Percentiles rank a stretch among this genome's conserved stretches.
phyloP scores from a whole-genome alignment of 2,888 invertebrate genomes.

The Plusia festucae region DNA sequence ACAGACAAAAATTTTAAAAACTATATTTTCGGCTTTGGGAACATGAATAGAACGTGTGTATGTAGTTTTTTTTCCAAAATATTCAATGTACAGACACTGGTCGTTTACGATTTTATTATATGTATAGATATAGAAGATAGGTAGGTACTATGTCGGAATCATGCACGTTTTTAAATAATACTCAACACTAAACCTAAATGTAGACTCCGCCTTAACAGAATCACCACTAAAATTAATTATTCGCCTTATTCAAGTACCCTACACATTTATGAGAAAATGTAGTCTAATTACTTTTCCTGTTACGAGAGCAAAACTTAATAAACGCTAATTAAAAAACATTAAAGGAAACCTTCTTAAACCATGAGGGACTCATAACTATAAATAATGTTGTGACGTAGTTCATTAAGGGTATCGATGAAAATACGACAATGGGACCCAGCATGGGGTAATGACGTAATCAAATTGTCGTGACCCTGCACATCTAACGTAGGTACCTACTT shows the following conservation, averaged over 20 bases:
- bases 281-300: conserved; percentile 10
- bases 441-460: conserved; percentile 79
- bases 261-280: conserved; percentile 6
- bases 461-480: conserved; percentile 71
- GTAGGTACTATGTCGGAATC: background rate
- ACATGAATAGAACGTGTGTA: too few relatives aligned
- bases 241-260: conserved; percentile 5
- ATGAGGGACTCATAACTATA: conserved; percentile 55
- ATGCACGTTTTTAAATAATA: background rate
- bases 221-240: conserved; percentile 7
- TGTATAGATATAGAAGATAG: too few relatives aligned
- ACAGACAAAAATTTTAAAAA: too few relatives aligned
- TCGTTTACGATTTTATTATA: too few relatives aligned
- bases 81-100: too few relatives aligned
- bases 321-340: conserved; percentile 44
- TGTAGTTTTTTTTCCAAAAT: too few relatives aligned
- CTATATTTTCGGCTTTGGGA: too few relatives aligned
- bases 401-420: conserved; percentile 68
- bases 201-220: background rate
- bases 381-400: conserved; percentile 70
- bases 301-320: conserved; percentile 10
- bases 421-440: conserved; percentile 66
- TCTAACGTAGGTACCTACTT: conserved; percentile 67
- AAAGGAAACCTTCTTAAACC: conserved; percentile 19
- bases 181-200: background rate